Base-by-base conservation (phyloP, 2,797 vertebrate species). In the Glossophaga mutica region DNA sequence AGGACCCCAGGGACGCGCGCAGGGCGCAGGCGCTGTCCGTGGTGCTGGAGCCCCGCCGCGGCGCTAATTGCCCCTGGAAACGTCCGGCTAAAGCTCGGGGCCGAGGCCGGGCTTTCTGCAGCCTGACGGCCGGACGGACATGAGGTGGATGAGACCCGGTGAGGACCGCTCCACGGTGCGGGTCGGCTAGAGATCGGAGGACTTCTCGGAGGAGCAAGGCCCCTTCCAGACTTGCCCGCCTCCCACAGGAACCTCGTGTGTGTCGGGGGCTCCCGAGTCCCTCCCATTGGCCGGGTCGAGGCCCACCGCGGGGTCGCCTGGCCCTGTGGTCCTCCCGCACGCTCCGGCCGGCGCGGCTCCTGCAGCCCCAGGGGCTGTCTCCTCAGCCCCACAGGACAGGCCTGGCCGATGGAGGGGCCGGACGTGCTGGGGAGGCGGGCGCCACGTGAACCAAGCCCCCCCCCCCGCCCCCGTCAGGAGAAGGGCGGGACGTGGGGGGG, bases 11-110 rank as follows among this genome's bases (percentile, higher is more conserved):
- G 42, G 71, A 65, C 37, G 26, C 6, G 14, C 0, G 0, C 3
- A 1, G 18, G 55, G 1, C 0, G 1, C 0, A 0, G 37, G 85
- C 32, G 89, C 97, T 97, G 97, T 97, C 97, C 91, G 0, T 84
- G 96, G 97, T 97, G 50, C 94, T 82, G 78, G 10, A 4, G 12
- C 5, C 34, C 14, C 0, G 1, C 10, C 0, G 16, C n/a, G 0
- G 7, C 15, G 48, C 26, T 4, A 9, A 2, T 1, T 8, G 22
- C 21, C 16, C 65, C 5, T 2, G 6, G 14, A 85, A 79, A 46
- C 0, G 11, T 34, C 24, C 2, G 0, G 48, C n/a, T 29, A 9
- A 37, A 39, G 37, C 57, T 4, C 0, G 0, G 22, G 37, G 24
- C 3, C 21, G 50, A 1, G 9, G 71, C 39, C 16, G 68, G 55